Conservation (phyloP, 2,888 invertebrate genomes). For the Chymomyza procnemis region DNA sequence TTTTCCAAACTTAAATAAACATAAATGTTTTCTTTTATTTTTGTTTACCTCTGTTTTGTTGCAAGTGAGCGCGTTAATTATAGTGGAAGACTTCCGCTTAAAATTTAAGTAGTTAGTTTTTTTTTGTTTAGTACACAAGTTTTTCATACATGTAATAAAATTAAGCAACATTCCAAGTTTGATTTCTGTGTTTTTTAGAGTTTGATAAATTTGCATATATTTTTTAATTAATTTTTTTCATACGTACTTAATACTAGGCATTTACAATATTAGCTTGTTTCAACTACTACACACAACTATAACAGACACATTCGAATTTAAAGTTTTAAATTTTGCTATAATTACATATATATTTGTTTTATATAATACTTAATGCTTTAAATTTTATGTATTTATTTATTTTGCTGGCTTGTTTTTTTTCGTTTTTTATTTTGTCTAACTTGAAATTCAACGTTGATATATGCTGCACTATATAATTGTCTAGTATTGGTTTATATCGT, state of each 20-base stretch:
- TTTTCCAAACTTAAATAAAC: background rate
- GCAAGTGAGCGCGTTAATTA: conserved; percentile 67
- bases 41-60: conserved; percentile 9
- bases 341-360: background rate
- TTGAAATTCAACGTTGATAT: conserved; percentile 53
- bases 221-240: background rate
- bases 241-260: background rate
- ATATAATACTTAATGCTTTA: conserved; percentile 5
- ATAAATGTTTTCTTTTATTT: background rate
- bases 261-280: background rate
- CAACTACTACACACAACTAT: conserved; percentile 43
- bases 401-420: conserved; percentile 38
- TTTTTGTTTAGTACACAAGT: background rate
- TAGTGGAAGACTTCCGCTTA: conserved; percentile 79
- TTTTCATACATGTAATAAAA: background rate
- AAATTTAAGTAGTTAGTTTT: conserved; percentile 58
- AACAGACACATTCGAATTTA: conserved; percentile 45
- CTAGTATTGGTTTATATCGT: conserved; percentile 4
- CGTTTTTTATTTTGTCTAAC: too few relatives aligned
- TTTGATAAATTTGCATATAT: conserved; percentile 6
- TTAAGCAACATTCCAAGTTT: background rate
- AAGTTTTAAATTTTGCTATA: background rate
- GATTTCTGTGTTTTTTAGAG: background rate
- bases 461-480: conserved; percentile 14
- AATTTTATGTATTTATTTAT: conserved; percentile 11